Base-by-base conservation (phyloP, 2,888 invertebrate species). In the Leptinotarsa peninsularis region DNA sequence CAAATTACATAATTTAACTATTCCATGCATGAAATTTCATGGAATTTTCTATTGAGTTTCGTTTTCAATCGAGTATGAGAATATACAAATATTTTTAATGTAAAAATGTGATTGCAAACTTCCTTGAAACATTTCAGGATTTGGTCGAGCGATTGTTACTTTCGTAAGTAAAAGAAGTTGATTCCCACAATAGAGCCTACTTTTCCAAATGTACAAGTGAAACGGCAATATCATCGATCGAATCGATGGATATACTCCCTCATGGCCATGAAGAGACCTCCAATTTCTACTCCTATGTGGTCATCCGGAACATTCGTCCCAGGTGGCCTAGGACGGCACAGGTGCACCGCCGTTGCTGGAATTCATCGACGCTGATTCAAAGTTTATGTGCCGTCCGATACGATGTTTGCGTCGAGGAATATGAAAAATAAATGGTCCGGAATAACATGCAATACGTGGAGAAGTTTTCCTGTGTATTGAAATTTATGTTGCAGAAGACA, bases 361-460 rank as follows among this genome's bases (percentile, higher is more conserved):
- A 69, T 56, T 69, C 69, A 69, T 56, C 69, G 49, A 58, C 52
- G 71, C 69, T 69, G 76, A 76, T 74, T 71, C 68, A 70, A 73
- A 76, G 67, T 76, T 74, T 76, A 76, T 76, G 73, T 73, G 69
- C 21, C 56, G 54, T 56, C 27, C 69, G 54, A 69, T 69, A 56
- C 69, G 67, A 68, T 72, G 74, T 72, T 75, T 67, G 74, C 71
- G 52, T 72, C 58, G 71, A 23, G 73, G 60, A 73, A 75, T 75
- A 71, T 75, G 74, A 77, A 75, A 77, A 77, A 77, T 77, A 75
- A 77, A 77, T 75, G 73, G 73, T 54, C 72, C 56, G 71, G 73
- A 73, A 73, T 75, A 73, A 75, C 71, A 71, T 49, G 73, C 76
- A 72, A 69, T 63, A 33, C 63, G 63, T 43, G 63, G 63, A 58